A percentile compares a stretch with the other conserved stretches of the same genome.
Conservation (phyloP, 2,888 invertebrate genomes). For the Heliconius ethilla region DNA sequence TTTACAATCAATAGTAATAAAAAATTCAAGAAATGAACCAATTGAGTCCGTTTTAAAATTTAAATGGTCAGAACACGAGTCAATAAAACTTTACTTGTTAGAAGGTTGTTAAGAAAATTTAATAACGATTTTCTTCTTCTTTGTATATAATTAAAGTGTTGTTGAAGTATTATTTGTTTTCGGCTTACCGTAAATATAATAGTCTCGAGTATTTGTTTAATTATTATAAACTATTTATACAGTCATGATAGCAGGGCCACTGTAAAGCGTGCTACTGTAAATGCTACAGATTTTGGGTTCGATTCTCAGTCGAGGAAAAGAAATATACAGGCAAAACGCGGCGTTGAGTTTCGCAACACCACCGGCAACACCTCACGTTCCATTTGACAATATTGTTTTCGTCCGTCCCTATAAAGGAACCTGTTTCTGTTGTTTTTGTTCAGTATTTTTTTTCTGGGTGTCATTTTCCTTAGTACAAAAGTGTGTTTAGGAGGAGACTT, state of each 20-base stretch:
- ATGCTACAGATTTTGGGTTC: no score
- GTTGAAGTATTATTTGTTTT: neutral
- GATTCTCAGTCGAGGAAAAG: no score
- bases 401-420: no score
- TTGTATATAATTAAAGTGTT: neutral
- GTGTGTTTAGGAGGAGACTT: neutral
- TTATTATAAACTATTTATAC: neutral
- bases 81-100: conserved; percentile 17
- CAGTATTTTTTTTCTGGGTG: no score
- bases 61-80: conserved; percentile 23
- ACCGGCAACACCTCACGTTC: no score
- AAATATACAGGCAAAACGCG: no score
- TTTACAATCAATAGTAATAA: conserved; percentile 25
- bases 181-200: neutral
- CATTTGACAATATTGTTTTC: no score
- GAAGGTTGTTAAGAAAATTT: conserved; percentile 18
- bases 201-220: neutral
- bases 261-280: no score
- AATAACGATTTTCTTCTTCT: neutral
- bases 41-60: conserved; percentile 25
- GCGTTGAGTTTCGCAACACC: no score
- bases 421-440: no score
- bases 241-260: no score
- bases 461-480: no score
- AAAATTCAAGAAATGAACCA: conserved; percentile 21